These are phyloP conservation scores for Blastomussa wellsi DNA, from an alignment of 92 coral and sea anemone genomes.

Conservation along the genomic window DNA sequence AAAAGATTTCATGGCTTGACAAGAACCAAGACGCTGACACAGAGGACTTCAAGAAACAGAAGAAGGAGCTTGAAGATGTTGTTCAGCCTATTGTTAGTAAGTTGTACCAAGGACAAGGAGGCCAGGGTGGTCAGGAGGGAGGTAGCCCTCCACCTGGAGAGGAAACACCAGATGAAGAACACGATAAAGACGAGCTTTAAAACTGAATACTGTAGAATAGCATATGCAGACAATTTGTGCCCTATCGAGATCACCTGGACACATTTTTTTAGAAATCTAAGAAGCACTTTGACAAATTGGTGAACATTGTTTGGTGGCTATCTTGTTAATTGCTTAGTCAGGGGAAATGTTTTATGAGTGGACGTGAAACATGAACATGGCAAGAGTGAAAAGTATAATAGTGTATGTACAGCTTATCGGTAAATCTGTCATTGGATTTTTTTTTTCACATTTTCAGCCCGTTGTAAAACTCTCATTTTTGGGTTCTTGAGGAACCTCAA, in stretches of 20 bases:
- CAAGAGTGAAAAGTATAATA: constrained; percentile 24
- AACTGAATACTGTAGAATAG: constrained; percentile 5
- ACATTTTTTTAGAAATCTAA: constrained; percentile 22
- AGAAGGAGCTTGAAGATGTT: constrained; percentile 93
- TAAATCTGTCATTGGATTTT: constrained; percentile 17
- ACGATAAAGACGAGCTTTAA: constrained; percentile 96
- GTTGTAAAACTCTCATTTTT: constrained; percentile 14
- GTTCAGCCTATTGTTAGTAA: constrained; percentile 99
- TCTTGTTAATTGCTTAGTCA: constrained; percentile 20
- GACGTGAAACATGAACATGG: constrained; percentile 22
- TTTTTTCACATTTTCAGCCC: constrained; percentile 10
- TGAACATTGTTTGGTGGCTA: constrained; percentile 9
- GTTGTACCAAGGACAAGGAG: constrained; percentile 96
- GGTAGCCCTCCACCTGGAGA: constrained; percentile 84
- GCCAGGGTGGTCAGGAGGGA: constrained; percentile 55
- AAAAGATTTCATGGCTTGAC: constrained; percentile 93
- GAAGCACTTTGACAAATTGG: constrained; percentile 31
- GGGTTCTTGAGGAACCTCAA: constrained; percentile 14
- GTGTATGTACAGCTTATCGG: constrained; percentile 27
- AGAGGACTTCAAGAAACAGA: constrained; percentile 90
- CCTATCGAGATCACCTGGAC: neutral
- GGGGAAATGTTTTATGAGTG: constrained; percentile 13
- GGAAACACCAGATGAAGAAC: constrained; percentile 86
- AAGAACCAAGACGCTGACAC: constrained; percentile 85
- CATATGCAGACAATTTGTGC: constrained; percentile 14